phyloP scores from a whole-genome alignment of 2,888 invertebrate genomes.

The Limenitis camilla region DNA sequence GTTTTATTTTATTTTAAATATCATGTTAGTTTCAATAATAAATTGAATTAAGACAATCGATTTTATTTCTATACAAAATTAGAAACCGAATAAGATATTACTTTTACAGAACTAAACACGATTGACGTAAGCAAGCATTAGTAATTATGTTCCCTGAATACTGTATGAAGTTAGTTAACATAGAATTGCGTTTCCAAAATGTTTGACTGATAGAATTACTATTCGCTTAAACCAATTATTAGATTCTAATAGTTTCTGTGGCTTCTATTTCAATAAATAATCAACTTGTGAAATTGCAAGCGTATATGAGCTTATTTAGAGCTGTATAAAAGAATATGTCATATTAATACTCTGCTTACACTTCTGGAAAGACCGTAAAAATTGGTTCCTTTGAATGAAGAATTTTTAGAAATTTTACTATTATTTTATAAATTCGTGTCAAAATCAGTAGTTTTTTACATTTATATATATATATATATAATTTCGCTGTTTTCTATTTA shows the following conservation, averaged over 20 bases:
- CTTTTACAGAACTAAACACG: slow-evolving; percentile 33
- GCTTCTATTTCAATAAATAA: background rate
- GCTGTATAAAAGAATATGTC: too few relatives aligned
- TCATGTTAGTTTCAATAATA: too few relatives aligned
- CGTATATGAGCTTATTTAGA: too few relatives aligned
- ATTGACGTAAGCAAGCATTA: slow-evolving; percentile 51
- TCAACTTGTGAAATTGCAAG: background rate
- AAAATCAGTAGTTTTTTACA: too few relatives aligned
- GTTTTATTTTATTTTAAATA: too few relatives aligned
- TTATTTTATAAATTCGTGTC: too few relatives aligned
- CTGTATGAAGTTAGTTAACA: slow-evolving; percentile 32
- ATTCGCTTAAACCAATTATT: background rate
- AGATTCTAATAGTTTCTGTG: background rate
- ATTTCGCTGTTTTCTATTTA: too few relatives aligned
- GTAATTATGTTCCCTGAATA: slow-evolving; percentile 52
- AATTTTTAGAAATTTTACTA: too few relatives aligned
- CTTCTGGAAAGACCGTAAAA: too few relatives aligned
- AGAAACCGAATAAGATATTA: slow-evolving; percentile 33
- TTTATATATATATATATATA: too few relatives aligned
- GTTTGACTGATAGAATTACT: slow-evolving; percentile 1
- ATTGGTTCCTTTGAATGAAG: too few relatives aligned
- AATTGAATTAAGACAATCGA: background rate
- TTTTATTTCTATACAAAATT: slow-evolving; percentile 16
- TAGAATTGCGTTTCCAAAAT: slow-evolving; percentile 2
- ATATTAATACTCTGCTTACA: too few relatives aligned